These are phyloP conservation scores for Xiphophorus couchianus DNA, from an alignment of 2,113 vertebrate genomes.

Conservation along the genomic window DNA sequence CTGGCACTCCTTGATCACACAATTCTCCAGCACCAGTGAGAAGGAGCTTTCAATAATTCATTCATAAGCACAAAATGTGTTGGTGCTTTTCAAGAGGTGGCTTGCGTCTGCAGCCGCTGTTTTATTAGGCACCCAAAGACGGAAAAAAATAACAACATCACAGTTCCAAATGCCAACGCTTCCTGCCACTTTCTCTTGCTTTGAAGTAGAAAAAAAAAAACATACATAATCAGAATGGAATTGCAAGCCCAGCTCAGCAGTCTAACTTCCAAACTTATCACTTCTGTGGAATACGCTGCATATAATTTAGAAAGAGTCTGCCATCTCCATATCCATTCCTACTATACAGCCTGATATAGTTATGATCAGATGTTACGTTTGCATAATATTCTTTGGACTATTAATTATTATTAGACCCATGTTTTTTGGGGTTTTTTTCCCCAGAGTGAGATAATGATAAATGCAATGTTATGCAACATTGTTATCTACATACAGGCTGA, in stretches of 20 bases:
- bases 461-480: not conserved
- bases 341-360: not conserved
- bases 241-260: constrained; percentile 32
- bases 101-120: constrained; percentile 28
- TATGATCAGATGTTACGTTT: not conserved
- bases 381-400: not conserved
- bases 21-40: constrained; percentile 25
- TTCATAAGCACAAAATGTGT: constrained; percentile 32
- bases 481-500: not conserved
- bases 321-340: not conserved
- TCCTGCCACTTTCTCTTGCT: constrained; percentile 16
- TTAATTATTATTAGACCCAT: not conserved
- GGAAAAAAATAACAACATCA: not conserved
- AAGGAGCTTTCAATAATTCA: constrained; percentile 59
- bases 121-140: constrained; percentile 38
- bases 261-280: constrained; percentile 23
- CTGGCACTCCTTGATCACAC: constrained; percentile 50
- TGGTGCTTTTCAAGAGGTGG: constrained; percentile 31
- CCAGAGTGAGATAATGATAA: not conserved
- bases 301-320: constrained; percentile 2
- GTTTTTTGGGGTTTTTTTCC: not conserved
- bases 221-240: constrained; percentile 22
- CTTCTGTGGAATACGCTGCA: constrained; percentile 11
- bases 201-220: constrained; percentile 24
- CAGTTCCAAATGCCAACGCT: constrained; percentile 25